Evolutionary conservation across 2,888 invertebrate genomes (phyloP).

Genomic region (Nezara viridula): DNA sequence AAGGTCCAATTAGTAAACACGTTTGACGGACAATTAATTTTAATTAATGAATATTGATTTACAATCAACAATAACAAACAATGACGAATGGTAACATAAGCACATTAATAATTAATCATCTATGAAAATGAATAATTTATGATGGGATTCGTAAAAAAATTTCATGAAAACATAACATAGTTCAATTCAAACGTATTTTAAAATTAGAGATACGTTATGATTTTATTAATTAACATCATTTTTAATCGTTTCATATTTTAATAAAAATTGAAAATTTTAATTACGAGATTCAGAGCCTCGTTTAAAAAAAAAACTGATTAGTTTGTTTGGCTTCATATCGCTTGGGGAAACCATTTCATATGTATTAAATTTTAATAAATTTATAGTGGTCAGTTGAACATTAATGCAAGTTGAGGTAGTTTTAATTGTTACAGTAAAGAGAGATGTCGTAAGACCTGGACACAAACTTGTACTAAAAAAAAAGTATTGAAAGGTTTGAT

Average conservation of each 20-base stretch:
- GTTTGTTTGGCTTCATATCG: not conserved
- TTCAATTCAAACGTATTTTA: not conserved
- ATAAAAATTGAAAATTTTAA: too few species aligned
- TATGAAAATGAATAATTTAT: not conserved
- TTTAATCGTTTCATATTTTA: too few species aligned
- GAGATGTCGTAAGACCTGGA: too few species aligned
- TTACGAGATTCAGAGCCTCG: not conserved
- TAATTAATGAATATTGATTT: not conserved
- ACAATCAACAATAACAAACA: not conserved
- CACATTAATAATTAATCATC: not conserved
- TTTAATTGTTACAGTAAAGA: too few species aligned
- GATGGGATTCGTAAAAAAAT: not conserved
- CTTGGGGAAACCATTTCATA: too few species aligned
- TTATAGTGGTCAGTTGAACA: too few species aligned
- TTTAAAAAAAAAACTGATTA: not conserved
- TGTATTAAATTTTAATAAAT: too few species aligned
- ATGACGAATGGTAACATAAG: not conserved
- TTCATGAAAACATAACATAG: not conserved
- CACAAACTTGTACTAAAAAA: too few species aligned
- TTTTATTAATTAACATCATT: too few species aligned
- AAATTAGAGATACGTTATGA: too few species aligned
- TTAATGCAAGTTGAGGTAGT: too few species aligned
- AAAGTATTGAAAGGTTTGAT: too few species aligned
- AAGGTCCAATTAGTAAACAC: not conserved
- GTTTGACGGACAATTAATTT: slow-evolving; percentile 2